A percentile compares a stretch with the other conserved stretches of the same genome.
These are phyloP conservation scores for Gonocerus acuteangulatus DNA, from an alignment of 2,888 invertebrate species.

Conservation along the genomic window DNA sequence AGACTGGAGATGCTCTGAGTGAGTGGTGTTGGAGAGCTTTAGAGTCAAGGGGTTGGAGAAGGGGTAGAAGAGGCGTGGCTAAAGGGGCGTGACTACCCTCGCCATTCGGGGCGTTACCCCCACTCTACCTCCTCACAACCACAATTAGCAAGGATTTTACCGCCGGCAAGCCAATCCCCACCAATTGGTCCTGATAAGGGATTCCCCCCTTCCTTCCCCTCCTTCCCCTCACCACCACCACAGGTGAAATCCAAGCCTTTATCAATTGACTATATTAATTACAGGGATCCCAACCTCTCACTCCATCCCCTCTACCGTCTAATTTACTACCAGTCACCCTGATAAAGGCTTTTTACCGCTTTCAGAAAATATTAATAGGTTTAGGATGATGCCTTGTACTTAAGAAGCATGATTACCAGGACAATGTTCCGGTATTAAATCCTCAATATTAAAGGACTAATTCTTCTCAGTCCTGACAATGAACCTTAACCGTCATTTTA, in stretches of 20 bases:
- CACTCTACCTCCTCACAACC: constrained; percentile 5
- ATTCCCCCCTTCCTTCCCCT: constrained; percentile 10
- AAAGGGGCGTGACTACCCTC: constrained; percentile 3
- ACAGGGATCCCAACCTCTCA: not conserved
- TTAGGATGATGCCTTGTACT: too few species aligned
- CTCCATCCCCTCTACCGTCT: not conserved
- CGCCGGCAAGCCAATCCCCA: constrained; percentile 14
- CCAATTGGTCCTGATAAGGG: constrained; percentile 23
- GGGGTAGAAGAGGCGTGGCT: constrained; percentile 4
- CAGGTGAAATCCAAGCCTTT: constrained; percentile 2
- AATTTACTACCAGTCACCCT: constrained; percentile 17
- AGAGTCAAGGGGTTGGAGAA: not conserved
- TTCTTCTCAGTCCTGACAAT: too few species aligned
- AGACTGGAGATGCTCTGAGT: not conserved
- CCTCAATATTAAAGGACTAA: too few species aligned
- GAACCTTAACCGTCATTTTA: too few species aligned
- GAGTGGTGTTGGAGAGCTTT: too few species aligned
- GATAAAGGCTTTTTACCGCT: constrained; percentile 5
- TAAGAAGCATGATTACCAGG: too few species aligned
- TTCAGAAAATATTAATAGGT: not conserved
- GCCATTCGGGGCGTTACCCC: constrained; percentile 8
- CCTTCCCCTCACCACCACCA: not conserved
- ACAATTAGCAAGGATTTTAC: constrained; percentile 22
- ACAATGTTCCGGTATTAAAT: too few species aligned
- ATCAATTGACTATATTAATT: constrained; percentile 23